Conservation (phyloP, 2,888 invertebrate genomes). For the Allolobophora icterica region DNA sequence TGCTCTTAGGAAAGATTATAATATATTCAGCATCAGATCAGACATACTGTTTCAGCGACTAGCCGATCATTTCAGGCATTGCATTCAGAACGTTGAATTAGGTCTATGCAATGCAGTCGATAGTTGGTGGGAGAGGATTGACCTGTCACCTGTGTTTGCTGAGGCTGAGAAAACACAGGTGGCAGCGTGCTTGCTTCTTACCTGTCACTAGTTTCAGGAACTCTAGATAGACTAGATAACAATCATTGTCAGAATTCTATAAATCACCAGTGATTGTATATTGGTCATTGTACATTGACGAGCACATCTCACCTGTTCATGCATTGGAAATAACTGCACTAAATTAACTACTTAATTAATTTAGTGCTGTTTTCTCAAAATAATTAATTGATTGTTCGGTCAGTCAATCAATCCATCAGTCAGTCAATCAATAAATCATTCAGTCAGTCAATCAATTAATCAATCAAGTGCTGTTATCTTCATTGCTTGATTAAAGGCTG, state of each 20-base stretch:
- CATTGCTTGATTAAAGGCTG: too few relatives aligned
- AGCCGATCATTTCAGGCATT: too few relatives aligned
- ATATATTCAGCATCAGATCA: background rate
- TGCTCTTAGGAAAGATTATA: background rate
- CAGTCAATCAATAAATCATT: background rate
- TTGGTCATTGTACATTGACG: too few relatives aligned
- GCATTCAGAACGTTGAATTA: too few relatives aligned
- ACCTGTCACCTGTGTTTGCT: background rate
- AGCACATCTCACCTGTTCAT: too few relatives aligned
- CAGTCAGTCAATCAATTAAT: background rate
- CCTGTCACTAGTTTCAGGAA: background rate
- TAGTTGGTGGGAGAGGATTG: too few relatives aligned
- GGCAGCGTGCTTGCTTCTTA: background rate
- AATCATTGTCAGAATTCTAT: background rate
- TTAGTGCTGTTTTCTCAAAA: background rate
- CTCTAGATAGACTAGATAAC: background rate
- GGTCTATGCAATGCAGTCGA: background rate
- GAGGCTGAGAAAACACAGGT: background rate
- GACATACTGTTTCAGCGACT: background rate
- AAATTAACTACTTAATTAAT: too few relatives aligned
- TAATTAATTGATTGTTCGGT: background rate
- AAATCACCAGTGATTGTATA: too few relatives aligned
- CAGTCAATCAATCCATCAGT: background rate
- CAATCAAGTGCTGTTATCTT: too few relatives aligned
- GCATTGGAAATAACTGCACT: too few relatives aligned